Base-by-base conservation (phyloP, 53 echinoderm and acorn worm species). In the Echinometra lucunter region DNA sequence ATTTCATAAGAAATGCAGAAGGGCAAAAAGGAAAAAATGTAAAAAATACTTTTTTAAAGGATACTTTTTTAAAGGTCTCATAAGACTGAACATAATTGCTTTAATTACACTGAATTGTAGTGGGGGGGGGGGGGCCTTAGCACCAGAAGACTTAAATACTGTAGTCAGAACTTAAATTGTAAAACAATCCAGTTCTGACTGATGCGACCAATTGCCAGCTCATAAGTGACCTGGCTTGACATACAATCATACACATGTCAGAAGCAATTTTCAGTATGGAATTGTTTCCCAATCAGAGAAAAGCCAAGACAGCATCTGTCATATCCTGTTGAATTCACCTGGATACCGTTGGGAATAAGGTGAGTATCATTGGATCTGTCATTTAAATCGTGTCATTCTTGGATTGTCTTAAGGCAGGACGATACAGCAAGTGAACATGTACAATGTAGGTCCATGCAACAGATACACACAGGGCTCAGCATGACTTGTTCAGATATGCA, bases 261-360 rank as follows among this genome's bases (percentile, higher is more conserved):
- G 30, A 85, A 30, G 47, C 85, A 85, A 28, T 85, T 45, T 85
- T 49, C 85, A 28, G n/a, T 21, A 38, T 78, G 19, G 78, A 78
- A 42, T 78, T 78, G 42, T 75, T 75, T 8, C 3, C 37, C 40
- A 83, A 28, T 75, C 17, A 83, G 1, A 49, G 49, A 85, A 1
- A 45, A 49, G 85, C 53, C 85, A 85, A 85, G 85, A 27, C 45
- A 85, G 47, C 85, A 85, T 85, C 53, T 85, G 85, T 85, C 85
- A 85, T 30, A 47, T 85, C 85, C 85, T 85, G 85, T 85, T 49
- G 47, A 49, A 85, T 47, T 49, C 49, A 49, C n/a, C 28, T 85
- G 2, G 3, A 85, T 28, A 85, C 85, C 49, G 1, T 12, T 10
- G 85, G 85, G 85, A 85, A 15, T 30, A 10, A 15, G 49, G 45